Percentiles rank a stretch among this genome's conserved stretches.
phyloP scores from a whole-genome alignment of 2,888 invertebrate species.

The Halictus ligatus region DNA sequence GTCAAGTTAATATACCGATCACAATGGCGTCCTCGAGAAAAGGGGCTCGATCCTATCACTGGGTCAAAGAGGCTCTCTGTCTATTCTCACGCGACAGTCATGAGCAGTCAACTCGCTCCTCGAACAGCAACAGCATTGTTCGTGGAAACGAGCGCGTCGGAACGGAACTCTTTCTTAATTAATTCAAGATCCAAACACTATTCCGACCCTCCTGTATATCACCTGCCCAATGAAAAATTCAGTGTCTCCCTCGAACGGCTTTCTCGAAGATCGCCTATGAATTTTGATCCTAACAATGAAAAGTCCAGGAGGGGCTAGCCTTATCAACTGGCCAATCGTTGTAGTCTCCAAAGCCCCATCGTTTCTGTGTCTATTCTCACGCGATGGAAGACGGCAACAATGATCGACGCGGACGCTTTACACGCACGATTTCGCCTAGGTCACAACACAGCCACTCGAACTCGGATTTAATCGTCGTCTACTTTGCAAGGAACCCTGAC shows the following conservation, averaged over 20 bases:
- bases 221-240: conserved; percentile 11
- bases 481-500: conserved; percentile 62
- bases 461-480: conserved; percentile 77
- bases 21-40: background rate
- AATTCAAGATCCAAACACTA: background rate
- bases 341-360: background rate
- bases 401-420: conserved; percentile 53
- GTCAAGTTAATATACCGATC: conserved; percentile 12
- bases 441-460: conserved; percentile 68
- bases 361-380: conserved; percentile 32
- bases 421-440: conserved; percentile 70
- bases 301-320: background rate
- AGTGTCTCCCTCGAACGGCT: conserved; percentile 6
- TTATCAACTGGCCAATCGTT: conserved; percentile 27
- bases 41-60: background rate
- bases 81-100: background rate
- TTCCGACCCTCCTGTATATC: background rate
- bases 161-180: background rate
- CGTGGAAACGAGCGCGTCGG: background rate
- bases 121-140: background rate
- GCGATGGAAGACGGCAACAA: conserved; percentile 40
- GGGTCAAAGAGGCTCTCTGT: background rate
- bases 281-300: background rate
- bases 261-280: background rate
- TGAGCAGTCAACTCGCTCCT: background rate